Evolutionary conservation across 2,888 invertebrate genomes (phyloP).

Genomic region (Calameuta pallipes): DNA sequence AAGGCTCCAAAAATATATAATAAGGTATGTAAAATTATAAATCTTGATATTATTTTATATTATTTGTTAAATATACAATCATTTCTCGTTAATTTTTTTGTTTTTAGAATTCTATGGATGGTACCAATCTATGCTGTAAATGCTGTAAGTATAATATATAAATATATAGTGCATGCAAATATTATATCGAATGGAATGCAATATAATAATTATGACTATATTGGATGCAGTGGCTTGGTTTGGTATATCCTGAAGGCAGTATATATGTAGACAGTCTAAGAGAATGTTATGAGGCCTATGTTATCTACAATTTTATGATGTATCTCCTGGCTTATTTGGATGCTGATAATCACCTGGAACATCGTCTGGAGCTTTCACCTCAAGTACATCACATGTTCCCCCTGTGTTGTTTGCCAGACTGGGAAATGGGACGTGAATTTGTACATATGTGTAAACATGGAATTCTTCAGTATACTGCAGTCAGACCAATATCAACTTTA

Average conservation of each 20-base stretch:
- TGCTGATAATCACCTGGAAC: conserved; percentile 87
- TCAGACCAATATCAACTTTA: conserved; percentile 89
- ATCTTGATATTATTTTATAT: conserved; percentile 3
- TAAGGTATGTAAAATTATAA: conserved; percentile 72
- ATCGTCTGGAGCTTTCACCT: conserved; percentile 81
- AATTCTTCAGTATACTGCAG: conserved; percentile 93
- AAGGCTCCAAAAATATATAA: conserved; percentile 91
- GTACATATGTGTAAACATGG: conserved; percentile 97
- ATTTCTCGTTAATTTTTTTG: conserved; percentile 20
- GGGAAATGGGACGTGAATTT: conserved; percentile 94
- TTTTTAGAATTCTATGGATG: conserved; percentile 92
- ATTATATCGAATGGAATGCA: too few species aligned
- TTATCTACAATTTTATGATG: conserved; percentile 98
- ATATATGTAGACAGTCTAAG: conserved; percentile 93
- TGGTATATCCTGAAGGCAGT: conserved; percentile 86
- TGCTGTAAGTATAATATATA: conserved; percentile 76
- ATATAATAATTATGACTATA: not conserved
- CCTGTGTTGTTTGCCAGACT: conserved; percentile 89
- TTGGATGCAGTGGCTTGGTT: conserved; percentile 80
- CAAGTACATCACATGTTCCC: conserved; percentile 93
- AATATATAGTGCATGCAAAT: too few species aligned
- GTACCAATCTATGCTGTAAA: conserved; percentile 96
- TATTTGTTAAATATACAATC: conserved; percentile 4
- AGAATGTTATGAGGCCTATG: conserved; percentile 98
- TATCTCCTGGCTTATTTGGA: conserved; percentile 92